Evolutionary conservation across 2,797 vertebrate species (phyloP).

Genomic region (Macropus fuliginosus): DNA sequence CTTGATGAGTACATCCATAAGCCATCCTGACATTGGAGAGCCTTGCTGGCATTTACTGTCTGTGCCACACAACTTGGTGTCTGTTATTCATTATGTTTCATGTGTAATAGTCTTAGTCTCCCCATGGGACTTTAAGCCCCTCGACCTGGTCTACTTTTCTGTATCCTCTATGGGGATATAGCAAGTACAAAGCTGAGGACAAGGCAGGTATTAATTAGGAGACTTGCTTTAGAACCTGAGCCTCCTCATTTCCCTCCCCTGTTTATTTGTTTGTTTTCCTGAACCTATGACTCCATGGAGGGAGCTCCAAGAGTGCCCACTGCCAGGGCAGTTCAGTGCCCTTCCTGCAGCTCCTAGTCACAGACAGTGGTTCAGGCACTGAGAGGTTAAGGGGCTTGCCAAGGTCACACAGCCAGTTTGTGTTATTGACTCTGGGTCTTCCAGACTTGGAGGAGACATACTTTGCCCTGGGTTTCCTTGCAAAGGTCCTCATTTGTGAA

Average conservation of each 20-base stretch:
- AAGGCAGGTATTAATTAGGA: neutral
- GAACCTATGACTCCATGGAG: neutral
- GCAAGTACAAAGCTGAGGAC: neutral
- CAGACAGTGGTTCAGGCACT: neutral
- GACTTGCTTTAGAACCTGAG: neutral
- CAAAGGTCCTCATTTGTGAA: neutral
- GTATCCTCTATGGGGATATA: neutral
- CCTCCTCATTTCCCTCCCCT: neutral
- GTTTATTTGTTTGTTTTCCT: neutral
- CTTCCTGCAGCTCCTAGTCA: neutral
- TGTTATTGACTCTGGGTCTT: neutral
- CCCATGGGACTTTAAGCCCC: neutral
- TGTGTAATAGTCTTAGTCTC: neutral
- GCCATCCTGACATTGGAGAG: too few relatives aligned
- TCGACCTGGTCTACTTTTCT: neutral
- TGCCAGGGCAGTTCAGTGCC: too few relatives aligned
- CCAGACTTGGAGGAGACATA: neutral
- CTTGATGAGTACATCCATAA: neutral
- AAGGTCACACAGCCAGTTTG: neutral
- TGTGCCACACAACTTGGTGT: too few relatives aligned
- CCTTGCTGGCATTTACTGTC: neutral
- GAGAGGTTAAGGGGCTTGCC: neutral
- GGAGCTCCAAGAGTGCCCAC: neutral
- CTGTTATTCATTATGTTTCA: neutral
- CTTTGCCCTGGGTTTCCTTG: neutral